Evolutionary conservation across 2,888 invertebrate genomes (phyloP).

Genomic region (Autographa gamma): DNA sequence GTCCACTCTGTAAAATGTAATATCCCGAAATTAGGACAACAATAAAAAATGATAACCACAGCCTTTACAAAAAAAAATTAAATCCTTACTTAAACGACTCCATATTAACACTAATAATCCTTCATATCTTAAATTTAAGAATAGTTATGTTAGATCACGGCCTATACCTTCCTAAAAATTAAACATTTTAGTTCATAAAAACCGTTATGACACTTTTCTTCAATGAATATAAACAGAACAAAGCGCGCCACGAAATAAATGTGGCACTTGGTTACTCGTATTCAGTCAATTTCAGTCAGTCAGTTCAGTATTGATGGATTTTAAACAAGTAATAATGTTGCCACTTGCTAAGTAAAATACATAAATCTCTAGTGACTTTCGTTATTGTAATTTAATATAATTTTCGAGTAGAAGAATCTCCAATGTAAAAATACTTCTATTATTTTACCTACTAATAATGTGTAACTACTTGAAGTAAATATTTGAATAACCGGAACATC

Average conservation of each 20-base stretch:
- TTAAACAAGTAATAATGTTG: neutral
- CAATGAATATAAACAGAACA: neutral
- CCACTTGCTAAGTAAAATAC: neutral
- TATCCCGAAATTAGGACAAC: neutral
- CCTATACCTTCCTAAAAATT: neutral
- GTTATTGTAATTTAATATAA: no score
- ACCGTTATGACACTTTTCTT: neutral
- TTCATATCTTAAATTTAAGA: neutral
- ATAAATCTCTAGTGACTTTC: no score
- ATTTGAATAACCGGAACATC: no score
- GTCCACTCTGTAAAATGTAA: slow-evolving; percentile 72
- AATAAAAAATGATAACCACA: neutral
- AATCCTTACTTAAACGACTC: slow-evolving; percentile 69
- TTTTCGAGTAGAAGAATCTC: no score
- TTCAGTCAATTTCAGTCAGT: neutral
- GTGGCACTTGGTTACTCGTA: neutral
- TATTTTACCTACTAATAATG: no score
- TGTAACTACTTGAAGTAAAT: no score
- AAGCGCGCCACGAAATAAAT: slow-evolving; percentile 1
- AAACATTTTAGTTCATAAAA: neutral
- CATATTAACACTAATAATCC: slow-evolving; percentile 54
- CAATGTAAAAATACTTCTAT: no score
- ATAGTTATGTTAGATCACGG: neutral
- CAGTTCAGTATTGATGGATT: neutral
- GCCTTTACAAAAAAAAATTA: slow-evolving; percentile 5